Percentiles rank a stretch among this genome's conserved stretches.
These are phyloP conservation scores for Yponomeuta malinellus DNA, from an alignment of 2,888 invertebrate genomes.

Conservation along the genomic window DNA sequence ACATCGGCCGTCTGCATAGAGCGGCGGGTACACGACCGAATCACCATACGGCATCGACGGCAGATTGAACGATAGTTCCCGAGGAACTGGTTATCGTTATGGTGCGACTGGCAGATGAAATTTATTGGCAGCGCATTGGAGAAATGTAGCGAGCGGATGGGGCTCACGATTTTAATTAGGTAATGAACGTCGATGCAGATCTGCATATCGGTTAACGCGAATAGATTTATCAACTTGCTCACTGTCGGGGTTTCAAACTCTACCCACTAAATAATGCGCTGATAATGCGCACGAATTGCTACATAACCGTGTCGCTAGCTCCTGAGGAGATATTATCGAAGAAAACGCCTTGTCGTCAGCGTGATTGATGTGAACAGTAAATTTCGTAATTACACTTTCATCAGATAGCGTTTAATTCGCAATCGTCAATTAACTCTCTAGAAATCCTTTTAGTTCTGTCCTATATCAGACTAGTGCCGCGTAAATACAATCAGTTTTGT, in stretches of 20 bases:
- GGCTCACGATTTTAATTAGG: conserved; percentile 76
- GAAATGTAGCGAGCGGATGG: conserved; percentile 76
- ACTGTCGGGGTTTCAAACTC: conserved; percentile 57
- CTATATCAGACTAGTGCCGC: background rate
- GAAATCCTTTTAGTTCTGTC: background rate
- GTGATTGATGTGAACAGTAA: conserved; percentile 13
- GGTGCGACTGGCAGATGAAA: conserved; percentile 74
- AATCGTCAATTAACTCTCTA: conserved; percentile 2
- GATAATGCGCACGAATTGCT: conserved; percentile 35
- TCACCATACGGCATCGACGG: conserved; percentile 75
- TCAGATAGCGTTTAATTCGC: conserved; percentile 8
- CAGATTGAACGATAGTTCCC: conserved; percentile 77
- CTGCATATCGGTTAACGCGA: conserved; percentile 71
- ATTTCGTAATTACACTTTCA: conserved; percentile 14
- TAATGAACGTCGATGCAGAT: conserved; percentile 76
- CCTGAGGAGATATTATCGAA: conserved; percentile 11
- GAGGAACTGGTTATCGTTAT: conserved; percentile 76
- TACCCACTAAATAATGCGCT: conserved; percentile 51
- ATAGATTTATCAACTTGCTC: conserved; percentile 70
- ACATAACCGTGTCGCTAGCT: conserved; percentile 9
- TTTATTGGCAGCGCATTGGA: conserved; percentile 74
- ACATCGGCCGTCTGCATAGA: conserved; percentile 67
- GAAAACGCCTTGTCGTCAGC: conserved; percentile 12
- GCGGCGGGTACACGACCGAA: conserved; percentile 74
- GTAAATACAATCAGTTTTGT: background rate